Evolutionary conservation across 2,888 invertebrate species (phyloP).

Genomic region (Andricus quercusramuli): DNA sequence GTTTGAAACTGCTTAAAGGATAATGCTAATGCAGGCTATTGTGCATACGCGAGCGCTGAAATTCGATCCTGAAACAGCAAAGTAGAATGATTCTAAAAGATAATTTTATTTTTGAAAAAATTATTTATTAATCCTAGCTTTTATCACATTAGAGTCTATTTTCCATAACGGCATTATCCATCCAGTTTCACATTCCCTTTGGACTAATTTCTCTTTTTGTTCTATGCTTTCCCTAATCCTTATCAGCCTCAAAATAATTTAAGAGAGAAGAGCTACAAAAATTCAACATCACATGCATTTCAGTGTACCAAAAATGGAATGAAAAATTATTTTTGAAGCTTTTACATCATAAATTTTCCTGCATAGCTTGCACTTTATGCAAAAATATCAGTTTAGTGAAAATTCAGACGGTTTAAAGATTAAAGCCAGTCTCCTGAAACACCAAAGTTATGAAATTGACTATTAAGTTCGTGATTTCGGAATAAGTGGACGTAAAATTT

Average conservation of each 20-base stretch:
- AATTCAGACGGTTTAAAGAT: neutral
- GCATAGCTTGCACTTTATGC: neutral
- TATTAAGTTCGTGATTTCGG: neutral
- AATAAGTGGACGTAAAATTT: slow-evolving; percentile 10
- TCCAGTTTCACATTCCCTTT: slow-evolving; percentile 41
- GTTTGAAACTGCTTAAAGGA: slow-evolving; percentile 13
- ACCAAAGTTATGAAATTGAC: neutral
- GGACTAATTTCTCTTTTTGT: slow-evolving; percentile 45
- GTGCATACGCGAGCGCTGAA: neutral
- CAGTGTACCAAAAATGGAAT: neutral
- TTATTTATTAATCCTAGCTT: neutral
- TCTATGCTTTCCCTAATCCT: slow-evolving; percentile 24
- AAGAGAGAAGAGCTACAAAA: too few relatives aligned
- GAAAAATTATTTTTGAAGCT: neutral
- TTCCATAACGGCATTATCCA: neutral
- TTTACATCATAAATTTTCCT: neutral
- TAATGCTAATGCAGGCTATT: neutral
- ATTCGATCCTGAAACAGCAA: neutral
- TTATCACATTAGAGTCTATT: neutral
- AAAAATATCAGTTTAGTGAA: neutral
- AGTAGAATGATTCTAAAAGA: neutral
- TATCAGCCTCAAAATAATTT: neutral
- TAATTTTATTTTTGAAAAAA: neutral
- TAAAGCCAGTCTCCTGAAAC: neutral
- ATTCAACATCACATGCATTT: too few relatives aligned